Evolutionary conservation across 2,113 vertebrate species (phyloP).

Genomic region (Sinocyclocheilus anophthalmus): DNA sequence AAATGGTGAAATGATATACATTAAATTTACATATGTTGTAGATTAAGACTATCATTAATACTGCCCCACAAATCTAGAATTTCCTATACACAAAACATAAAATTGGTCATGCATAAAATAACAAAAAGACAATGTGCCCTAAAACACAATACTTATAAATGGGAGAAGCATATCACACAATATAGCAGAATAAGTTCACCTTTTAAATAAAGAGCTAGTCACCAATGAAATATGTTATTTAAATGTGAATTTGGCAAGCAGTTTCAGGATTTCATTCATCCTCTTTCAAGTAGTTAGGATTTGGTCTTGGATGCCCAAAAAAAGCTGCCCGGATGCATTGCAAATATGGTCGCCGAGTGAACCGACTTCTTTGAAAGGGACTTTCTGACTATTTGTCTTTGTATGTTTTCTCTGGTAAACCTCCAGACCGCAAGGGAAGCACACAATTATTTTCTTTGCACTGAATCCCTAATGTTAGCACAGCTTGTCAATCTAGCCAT

Average conservation of each 20-base stretch:
- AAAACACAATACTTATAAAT: background rate
- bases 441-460: background rate
- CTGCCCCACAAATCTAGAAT: too few species aligned
- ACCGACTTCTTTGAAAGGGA: background rate
- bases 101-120: too few species aligned
- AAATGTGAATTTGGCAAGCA: background rate
- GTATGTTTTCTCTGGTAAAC: background rate
- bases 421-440: background rate
- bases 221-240: background rate
- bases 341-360: background rate
- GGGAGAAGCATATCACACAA: background rate
- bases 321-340: background rate
- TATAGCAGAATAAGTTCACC: background rate
- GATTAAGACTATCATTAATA: too few species aligned
- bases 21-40: too few species aligned
- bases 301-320: background rate
- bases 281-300: background rate
- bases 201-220: background rate
- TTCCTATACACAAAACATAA: too few species aligned
- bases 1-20: too few species aligned
- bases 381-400: background rate
- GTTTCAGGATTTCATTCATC: background rate
- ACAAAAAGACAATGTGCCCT: too few species aligned
- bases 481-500: background rate
- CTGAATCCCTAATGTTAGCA: background rate